Base-by-base conservation (phyloP, 2,888 invertebrate species). In the Rosalia funebris region DNA sequence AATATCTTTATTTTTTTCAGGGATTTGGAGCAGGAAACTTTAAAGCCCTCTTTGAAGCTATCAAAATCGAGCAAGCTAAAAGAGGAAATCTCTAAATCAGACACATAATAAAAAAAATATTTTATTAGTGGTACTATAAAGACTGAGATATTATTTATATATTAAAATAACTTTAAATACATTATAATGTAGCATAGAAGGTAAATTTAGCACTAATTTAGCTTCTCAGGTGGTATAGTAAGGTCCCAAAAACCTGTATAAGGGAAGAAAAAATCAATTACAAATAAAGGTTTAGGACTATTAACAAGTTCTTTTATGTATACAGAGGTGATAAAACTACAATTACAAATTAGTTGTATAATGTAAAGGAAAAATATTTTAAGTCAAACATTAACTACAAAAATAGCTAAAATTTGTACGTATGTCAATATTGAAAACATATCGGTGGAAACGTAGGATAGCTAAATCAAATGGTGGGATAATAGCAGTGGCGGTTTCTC, bases 11-110 rank as follows among this genome's bases (percentile, higher is more conserved):
- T n/a, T n/a, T n/a, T n/a, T n/a, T n/a, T n/a, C 82, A 99, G 97
- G 99, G 99, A 57, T 99, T 99, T 80, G 99, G 99, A 53, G 98
- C 98, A 72, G 98, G 99, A 19, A 99, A 99, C 80, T 99, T 99
- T 84, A 98, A 98, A 83, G 94, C 98, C 0, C 84, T 99, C 11
- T 99, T 99, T 81, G 96, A 97, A 82, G 96, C 98, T 0, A 95
- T 99, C 72, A 98, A 99, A 84, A 76, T 89, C 55, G 98, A 98
- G 74, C 99, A 99, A 84, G 94, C 88, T 10, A 91, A 89, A 77
- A 88, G 98, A 74, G 98, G 98, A 58, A 99, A 99, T 82, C 86
- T 99, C 34, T 73, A 70, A 66, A 37, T 39, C 7, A 56, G 34
- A 20, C 10, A 56, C 31, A 16, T 3, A n/a, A 12, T 7, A 50